phyloP scores from a whole-genome alignment of 2,113 vertebrate genomes.

The Cyprinodon tularosa region DNA sequence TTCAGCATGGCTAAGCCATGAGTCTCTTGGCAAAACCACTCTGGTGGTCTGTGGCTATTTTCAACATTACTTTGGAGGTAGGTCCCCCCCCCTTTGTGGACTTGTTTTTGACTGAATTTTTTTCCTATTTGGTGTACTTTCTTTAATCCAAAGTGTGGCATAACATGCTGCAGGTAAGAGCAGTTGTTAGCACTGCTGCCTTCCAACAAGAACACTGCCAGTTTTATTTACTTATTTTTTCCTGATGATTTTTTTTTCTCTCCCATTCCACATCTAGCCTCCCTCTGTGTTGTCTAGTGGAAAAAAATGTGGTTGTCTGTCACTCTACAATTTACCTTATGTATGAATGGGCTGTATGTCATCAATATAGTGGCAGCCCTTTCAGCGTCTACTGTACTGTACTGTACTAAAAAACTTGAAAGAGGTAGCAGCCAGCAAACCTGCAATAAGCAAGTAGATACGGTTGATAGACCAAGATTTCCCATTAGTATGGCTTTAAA shows the following conservation, averaged over 20 bases:
- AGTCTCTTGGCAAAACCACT: too few species aligned
- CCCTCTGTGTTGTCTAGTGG: not conserved
- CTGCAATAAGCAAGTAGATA: not conserved
- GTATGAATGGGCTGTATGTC: not conserved
- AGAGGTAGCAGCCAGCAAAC: not conserved
- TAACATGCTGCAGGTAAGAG: not conserved
- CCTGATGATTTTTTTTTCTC: too few species aligned
- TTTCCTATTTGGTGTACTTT: not conserved
- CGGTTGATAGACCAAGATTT: conserved; percentile 19
- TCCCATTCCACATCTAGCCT: not conserved
- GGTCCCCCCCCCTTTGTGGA: not conserved
- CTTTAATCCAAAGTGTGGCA: conserved; percentile 43
- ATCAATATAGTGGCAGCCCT: not conserved
- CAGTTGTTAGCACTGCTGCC: not conserved
- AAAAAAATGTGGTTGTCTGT: not conserved
- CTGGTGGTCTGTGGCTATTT: too few species aligned
- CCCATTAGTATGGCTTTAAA: conserved; percentile 29
- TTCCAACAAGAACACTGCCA: not conserved
- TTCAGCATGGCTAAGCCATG: too few species aligned
- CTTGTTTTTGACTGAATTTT: not conserved
- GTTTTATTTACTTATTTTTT: too few species aligned
- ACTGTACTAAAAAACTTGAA: not conserved
- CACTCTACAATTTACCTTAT: not conserved
- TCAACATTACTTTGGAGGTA: too few species aligned
- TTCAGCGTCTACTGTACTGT: not conserved